phyloP scores from a whole-genome alignment of 1,140 invertebrate species.

The Hetaerina americana region DNA sequence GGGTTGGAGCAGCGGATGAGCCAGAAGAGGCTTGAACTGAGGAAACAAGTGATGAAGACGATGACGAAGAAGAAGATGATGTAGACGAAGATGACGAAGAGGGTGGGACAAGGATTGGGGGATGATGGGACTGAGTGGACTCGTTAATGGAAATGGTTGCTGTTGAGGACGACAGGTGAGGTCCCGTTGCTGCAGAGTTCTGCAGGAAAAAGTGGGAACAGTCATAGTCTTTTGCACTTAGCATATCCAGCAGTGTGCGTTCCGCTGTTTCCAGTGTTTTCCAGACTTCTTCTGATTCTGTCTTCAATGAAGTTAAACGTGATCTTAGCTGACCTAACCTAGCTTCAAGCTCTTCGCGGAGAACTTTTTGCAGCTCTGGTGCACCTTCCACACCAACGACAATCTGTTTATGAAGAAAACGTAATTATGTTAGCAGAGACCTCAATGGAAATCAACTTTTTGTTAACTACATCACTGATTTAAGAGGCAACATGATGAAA shows the following conservation, averaged over 20 bases:
- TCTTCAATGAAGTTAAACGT: conserved; percentile 61
- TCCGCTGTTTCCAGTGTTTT: conserved; percentile 91
- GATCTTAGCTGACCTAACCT: conserved; percentile 66
- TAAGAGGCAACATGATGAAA: too few species aligned
- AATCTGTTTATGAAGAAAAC: too few species aligned
- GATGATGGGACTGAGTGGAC: background rate
- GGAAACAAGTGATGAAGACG: background rate
- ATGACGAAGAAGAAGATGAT: background rate
- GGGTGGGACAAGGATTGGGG: background rate
- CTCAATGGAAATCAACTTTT: too few species aligned
- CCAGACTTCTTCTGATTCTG: conserved; percentile 90
- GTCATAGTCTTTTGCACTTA: conserved; percentile 66
- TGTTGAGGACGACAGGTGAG: background rate
- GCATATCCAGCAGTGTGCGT: conserved; percentile 70
- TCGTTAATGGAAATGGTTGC: background rate
- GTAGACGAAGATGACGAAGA: background rate
- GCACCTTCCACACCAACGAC: conserved; percentile 21
- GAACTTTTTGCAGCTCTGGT: conserved; percentile 42
- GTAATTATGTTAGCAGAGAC: too few species aligned
- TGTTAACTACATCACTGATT: too few species aligned
- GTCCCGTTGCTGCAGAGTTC: conserved; percentile 25
- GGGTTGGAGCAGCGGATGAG: background rate
- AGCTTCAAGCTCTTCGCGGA: conserved; percentile 70
- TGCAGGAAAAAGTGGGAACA: conserved; percentile 58
- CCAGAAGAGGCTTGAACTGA: background rate